phyloP scores from a whole-genome alignment of 2,888 invertebrate genomes.

The Ariolimax columbianus region DNA sequence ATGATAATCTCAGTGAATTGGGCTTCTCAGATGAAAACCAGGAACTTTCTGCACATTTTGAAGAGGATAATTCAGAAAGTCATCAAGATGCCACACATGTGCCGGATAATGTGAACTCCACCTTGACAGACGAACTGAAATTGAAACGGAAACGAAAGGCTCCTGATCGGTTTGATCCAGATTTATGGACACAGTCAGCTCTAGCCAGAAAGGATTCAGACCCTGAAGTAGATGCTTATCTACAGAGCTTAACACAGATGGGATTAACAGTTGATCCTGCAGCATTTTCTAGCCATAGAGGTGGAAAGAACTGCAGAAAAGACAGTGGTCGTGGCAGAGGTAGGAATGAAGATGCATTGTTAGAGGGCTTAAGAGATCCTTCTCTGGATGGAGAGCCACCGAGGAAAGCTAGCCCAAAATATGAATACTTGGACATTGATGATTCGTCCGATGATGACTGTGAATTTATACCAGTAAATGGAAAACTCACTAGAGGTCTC shows the following conservation, averaged over 20 bases:
- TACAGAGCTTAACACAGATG: conserved; percentile 17
- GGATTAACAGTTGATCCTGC: conserved; percentile 45
- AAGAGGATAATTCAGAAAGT: not conserved
- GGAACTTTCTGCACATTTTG: not conserved
- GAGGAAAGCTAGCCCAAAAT: conserved; percentile 37
- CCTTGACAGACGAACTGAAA: not conserved
- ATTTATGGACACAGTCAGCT: not conserved
- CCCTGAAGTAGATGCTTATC: conserved; percentile 43
- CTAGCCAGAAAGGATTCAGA: not conserved
- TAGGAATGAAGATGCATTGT: not conserved
- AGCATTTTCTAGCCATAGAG: conserved; percentile 17
- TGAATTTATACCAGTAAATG: conserved; percentile 38
- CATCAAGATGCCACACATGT: not conserved
- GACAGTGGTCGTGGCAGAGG: not conserved
- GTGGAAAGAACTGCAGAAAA: not conserved
- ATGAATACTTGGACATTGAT: conserved; percentile 34
- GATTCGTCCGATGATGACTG: conserved; percentile 26
- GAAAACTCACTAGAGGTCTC: conserved; percentile 35
- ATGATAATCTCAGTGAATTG: not conserved
- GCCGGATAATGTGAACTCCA: not conserved
- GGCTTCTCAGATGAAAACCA: not conserved
- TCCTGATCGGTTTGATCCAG: conserved; percentile 7
- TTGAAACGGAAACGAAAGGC: conserved; percentile 13
- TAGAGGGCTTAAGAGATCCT: not conserved
- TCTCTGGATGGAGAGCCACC: not conserved